These are phyloP conservation scores for Pseudomugil gertrudae DNA, from an alignment of 2,797 vertebrate genomes.

Conservation along the genomic window DNA sequence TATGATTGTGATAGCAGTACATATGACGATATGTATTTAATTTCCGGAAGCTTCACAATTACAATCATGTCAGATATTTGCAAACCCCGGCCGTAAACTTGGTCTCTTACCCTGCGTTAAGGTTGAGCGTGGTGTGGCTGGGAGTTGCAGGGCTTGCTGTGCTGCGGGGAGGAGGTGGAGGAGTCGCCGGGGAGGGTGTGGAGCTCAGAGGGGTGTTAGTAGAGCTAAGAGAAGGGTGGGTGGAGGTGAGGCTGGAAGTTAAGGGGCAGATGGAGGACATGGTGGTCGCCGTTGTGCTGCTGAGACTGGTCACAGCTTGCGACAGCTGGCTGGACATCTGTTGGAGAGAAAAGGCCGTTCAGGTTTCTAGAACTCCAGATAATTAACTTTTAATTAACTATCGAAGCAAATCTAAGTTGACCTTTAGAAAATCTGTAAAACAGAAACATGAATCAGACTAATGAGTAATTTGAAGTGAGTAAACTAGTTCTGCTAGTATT, in stretches of 20 bases:
- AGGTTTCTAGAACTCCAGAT: not conserved
- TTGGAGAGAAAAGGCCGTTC: constrained; percentile 6
- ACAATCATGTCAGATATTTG: not conserved
- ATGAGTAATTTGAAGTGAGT: not conserved
- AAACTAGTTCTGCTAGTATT: not conserved
- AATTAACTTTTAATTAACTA: not conserved
- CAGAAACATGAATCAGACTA: not conserved
- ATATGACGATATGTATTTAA: not conserved
- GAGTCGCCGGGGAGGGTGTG: constrained; percentile 86
- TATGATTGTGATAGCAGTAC: not conserved
- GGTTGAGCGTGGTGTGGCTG: constrained; percentile 87
- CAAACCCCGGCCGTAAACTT: too few relatives aligned
- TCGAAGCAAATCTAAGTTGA: not conserved
- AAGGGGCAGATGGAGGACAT: constrained; percentile 88
- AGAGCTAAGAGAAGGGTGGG: constrained; percentile 80
- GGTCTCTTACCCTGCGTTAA: constrained; percentile 88
- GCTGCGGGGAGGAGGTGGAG: constrained; percentile 88
- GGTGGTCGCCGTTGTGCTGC: constrained; percentile 93
- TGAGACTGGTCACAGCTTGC: constrained; percentile 89
- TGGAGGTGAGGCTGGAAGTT: constrained; percentile 86
- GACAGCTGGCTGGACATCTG: constrained; percentile 86
- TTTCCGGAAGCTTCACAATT: not conserved
- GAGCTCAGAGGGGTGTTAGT: constrained; percentile 82
- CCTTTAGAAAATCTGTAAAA: not conserved
- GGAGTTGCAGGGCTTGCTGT: constrained; percentile 87